Evolutionary conservation across 2,888 invertebrate species (phyloP).

Genomic region (Chrysolina oricalcia): DNA sequence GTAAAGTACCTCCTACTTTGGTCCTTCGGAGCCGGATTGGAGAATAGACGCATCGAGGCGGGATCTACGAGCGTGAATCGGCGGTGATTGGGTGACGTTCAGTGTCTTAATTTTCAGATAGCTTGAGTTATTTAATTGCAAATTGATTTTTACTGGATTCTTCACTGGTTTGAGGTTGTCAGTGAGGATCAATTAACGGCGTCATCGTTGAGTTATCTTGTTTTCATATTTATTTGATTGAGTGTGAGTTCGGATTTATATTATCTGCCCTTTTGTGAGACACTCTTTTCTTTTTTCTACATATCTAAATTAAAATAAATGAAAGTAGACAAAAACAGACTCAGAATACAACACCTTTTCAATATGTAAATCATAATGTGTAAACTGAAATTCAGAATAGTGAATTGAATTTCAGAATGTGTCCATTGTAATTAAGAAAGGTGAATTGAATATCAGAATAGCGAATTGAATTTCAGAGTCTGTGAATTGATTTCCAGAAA

Average conservation of each 20-base stretch:
- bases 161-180: slow-evolving; percentile 28
- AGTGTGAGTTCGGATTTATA: neutral
- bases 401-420: too few relatives aligned
- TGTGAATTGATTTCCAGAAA: too few relatives aligned
- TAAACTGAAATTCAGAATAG: too few relatives aligned
- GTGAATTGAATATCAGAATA: too few relatives aligned
- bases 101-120: slow-evolving; percentile 54
- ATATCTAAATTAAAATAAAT: neutral
- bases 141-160: slow-evolving; percentile 54
- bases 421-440: too few relatives aligned
- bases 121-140: slow-evolving; percentile 60
- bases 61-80: slow-evolving; percentile 47
- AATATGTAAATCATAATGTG: too few relatives aligned
- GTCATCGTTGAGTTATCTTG: slow-evolving; percentile 10
- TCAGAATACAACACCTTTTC: too few relatives aligned
- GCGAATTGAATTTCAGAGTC: too few relatives aligned
- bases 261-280: neutral
- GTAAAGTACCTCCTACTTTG: slow-evolving; percentile 40
- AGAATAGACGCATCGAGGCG: slow-evolving; percentile 36
- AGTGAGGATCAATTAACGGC: slow-evolving; percentile 40
- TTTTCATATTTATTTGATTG: slow-evolving; percentile 8
- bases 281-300: neutral
- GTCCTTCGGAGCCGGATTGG: slow-evolving; percentile 46
- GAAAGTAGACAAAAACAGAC: too few relatives aligned
- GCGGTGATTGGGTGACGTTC: slow-evolving; percentile 50